These are phyloP conservation scores for Microvelia longipes DNA, from an alignment of 1,140 invertebrate genomes.

Conservation along the genomic window DNA sequence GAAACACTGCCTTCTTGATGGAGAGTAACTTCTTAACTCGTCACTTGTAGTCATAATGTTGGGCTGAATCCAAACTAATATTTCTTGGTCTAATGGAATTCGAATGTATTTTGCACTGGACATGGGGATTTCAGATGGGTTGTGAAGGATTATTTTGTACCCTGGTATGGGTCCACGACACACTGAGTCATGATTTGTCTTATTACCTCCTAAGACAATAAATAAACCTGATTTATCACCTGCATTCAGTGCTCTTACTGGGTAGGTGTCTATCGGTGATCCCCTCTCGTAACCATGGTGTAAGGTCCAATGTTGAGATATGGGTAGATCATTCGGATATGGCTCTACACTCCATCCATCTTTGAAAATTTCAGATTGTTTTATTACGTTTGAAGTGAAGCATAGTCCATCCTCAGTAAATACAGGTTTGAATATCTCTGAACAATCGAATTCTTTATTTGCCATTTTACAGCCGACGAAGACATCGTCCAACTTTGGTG, in stretches of 20 bases:
- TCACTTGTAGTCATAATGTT: not conserved
- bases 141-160: conserved; percentile 12
- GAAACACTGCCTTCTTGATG: conserved; percentile 31
- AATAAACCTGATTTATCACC: conserved; percentile 3
- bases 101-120: conserved; percentile 1
- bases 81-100: not conserved
- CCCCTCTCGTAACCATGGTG: conserved; percentile 11
- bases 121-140: conserved; percentile 10
- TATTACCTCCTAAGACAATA: conserved; percentile 4
- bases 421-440: conserved; percentile 10
- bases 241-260: conserved; percentile 7
- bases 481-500: not conserved
- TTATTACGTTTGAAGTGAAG: conserved; percentile 17
- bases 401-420: conserved; percentile 15
- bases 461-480: not conserved
- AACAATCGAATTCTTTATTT: conserved; percentile 9
- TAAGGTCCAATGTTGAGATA: conserved; percentile 7
- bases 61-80: conserved; percentile 5
- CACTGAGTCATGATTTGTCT: not conserved
- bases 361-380: conserved; percentile 7
- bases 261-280: not conserved
- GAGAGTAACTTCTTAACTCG: conserved; percentile 1
- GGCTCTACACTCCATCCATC: not conserved
- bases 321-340: not conserved
- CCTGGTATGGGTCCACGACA: conserved; percentile 2